A percentile compares a stretch with the other conserved stretches of the same genome.
phyloP scores from a whole-genome alignment of 2,888 invertebrate genomes.

The Leptogaster cylindrica region DNA sequence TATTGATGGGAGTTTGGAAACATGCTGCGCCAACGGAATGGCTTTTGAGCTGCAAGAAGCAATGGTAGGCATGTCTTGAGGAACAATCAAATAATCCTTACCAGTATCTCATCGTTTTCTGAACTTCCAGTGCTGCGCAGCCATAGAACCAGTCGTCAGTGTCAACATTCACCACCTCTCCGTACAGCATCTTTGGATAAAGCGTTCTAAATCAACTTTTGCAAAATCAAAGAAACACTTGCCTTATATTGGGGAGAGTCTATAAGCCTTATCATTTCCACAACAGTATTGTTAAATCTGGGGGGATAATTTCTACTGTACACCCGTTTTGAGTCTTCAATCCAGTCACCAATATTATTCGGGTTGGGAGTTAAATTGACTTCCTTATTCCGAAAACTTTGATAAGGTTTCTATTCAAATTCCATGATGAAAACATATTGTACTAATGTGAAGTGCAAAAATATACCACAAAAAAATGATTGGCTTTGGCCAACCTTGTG shows the following conservation, averaged over 20 bases:
- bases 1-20: conserved; percentile 65
- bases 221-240: conserved; percentile 1
- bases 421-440: conserved; percentile 13
- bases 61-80: background rate
- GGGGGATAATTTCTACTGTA: conserved; percentile 55
- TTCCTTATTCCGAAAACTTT: conserved; percentile 26
- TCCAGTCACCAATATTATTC: conserved; percentile 61
- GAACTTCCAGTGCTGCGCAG: conserved; percentile 69
- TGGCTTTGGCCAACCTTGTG: conserved; percentile 53
- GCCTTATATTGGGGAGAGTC: conserved; percentile 55
- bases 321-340: conserved; percentile 64
- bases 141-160: conserved; percentile 79
- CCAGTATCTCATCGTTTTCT: conserved; percentile 68
- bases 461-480: conserved; percentile 56
- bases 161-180: conserved; percentile 73
- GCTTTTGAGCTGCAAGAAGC: conserved; percentile 64
- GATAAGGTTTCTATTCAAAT: conserved; percentile 42
- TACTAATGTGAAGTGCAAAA: background rate
- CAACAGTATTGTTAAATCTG: conserved; percentile 53
- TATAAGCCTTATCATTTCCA: conserved; percentile 55
- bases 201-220: background rate
- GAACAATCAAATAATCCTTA: conserved; percentile 11
- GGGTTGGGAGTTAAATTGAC: background rate
- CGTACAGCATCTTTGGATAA: conserved; percentile 63
- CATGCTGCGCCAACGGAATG: conserved; percentile 66